Evolutionary conservation across 2,113 vertebrate species (phyloP), one percentile per base, ranked within the genome.

Genomic region (Microcebus tavaratra): DNA sequence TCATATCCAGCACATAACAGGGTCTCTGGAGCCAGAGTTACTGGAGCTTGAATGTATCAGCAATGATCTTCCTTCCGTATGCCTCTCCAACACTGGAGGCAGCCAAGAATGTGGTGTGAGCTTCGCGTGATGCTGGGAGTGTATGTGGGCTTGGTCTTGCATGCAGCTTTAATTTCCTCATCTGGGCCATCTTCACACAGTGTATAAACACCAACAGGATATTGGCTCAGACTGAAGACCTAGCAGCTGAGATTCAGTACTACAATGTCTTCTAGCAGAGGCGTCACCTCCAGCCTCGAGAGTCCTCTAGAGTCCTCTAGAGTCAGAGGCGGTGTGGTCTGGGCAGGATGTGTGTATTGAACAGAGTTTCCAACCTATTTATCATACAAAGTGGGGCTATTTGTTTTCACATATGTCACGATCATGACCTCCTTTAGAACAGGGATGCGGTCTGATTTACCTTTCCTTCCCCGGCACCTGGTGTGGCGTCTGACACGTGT

Each of bases 81-180:
- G 12, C 75, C 83, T 95, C 34, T 94, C 94, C 20, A 73, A 92
- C 31, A 83, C 29, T 1, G 8, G 81, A 95, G 53, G 70, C 25
- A 85, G 76, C 95, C 94, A 96, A 67, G 36, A 87, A 93, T 53
- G 59, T 84, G 85, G 39, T 70, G 31, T 76, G 55, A 88, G 93
- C 72, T 81, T 80, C 50, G 59, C n/a, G 3, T 92, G 92, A 67
- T 34, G 34, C 70, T 78, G 50, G n/a, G 17, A 67, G 39, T 15
- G 1, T n/a, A 25, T 59, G 55, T 39, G 70, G 53, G 34, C 72
- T 92, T 85, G 88, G 73, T 82, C 95, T 91, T 83, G 76, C 81
- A 86, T 5, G 17, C 70, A 97, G 55, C 39, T 91, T 95, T 96
- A 39, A 75, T 78, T 85, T 90, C 61, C 73, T 95, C 89, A 81